phyloP scores from a whole-genome alignment of 2,888 invertebrate genomes.

The Sesamia inferens region DNA sequence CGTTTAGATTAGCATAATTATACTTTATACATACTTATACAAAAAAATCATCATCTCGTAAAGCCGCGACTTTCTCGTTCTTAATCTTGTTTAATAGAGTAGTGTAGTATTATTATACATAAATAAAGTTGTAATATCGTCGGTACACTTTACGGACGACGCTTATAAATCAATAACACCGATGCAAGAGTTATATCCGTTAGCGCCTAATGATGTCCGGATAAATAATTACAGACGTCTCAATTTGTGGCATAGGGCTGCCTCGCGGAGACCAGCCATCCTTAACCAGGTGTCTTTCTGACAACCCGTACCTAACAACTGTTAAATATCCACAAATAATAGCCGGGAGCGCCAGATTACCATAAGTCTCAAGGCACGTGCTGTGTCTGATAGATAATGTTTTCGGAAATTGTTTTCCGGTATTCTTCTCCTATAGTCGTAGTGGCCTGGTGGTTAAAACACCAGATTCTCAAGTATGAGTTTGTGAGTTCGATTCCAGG shows the following conservation, averaged over 20 bases:
- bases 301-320: too few species aligned
- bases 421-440: background rate
- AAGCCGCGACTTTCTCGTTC: slow-evolving; percentile 3
- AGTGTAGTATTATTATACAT: slow-evolving; percentile 32
- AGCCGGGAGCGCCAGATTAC: too few species aligned
- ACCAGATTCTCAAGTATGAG: too few species aligned
- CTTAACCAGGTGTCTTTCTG: too few species aligned
- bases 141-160: slow-evolving; percentile 47
- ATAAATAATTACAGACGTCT: slow-evolving; percentile 79
- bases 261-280: slow-evolving; percentile 3
- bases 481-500: too few species aligned
- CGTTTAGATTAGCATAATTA: background rate
- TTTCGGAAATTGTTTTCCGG: background rate
- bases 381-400: background rate
- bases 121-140: slow-evolving; percentile 38
- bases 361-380: background rate
- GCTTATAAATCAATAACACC: slow-evolving; percentile 68
- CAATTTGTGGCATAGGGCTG: slow-evolving; percentile 74
- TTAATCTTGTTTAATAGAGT: slow-evolving; percentile 40
- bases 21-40: background rate
- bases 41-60: background rate
- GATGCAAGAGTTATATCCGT: slow-evolving; percentile 62
- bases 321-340: too few species aligned
- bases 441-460: too few species aligned
- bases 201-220: slow-evolving; percentile 71